Evolutionary conservation across 2,888 invertebrate species (phyloP).

Genomic region (Clunio marinus): DNA sequence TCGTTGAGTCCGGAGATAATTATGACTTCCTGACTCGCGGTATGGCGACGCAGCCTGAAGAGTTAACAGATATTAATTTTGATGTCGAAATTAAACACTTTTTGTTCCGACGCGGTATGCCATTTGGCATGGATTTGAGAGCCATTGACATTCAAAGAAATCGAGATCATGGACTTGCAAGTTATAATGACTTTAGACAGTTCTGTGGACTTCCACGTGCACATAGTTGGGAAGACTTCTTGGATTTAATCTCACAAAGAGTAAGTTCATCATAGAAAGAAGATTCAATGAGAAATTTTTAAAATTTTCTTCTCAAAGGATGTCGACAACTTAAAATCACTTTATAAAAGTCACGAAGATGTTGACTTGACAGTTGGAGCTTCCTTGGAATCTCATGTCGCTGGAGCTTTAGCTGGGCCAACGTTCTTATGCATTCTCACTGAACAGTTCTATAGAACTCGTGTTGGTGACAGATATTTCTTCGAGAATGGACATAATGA

Average conservation of each 20-base stretch:
- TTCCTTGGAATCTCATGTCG: conserved; percentile 70
- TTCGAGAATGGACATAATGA: conserved; percentile 66
- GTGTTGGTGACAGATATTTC: conserved; percentile 83
- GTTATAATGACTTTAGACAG: conserved; percentile 71
- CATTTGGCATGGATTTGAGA: conserved; percentile 74
- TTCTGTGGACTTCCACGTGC: conserved; percentile 71
- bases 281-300: conserved; percentile 2
- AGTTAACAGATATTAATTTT: conserved; percentile 71
- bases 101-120: conserved; percentile 63
- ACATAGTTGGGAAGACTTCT: conserved; percentile 63
- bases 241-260: conserved; percentile 61
- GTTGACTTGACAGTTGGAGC: conserved; percentile 84
- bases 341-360: conserved; percentile 72
- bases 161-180: conserved; percentile 78
- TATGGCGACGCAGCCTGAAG: conserved; percentile 70
- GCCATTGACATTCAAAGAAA: conserved; percentile 81
- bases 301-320: conserved; percentile 53
- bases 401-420: conserved; percentile 76
- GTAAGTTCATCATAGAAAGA: conserved; percentile 42
- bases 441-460: conserved; percentile 80
- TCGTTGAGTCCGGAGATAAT: conserved; percentile 55
- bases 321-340: conserved; percentile 58
- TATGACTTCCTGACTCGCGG: conserved; percentile 73
- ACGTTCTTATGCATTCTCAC: conserved; percentile 84
- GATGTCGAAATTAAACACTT: conserved; percentile 61